Base-by-base conservation (phyloP, 2,888 invertebrate species). In the Parthenolecanium corni region DNA sequence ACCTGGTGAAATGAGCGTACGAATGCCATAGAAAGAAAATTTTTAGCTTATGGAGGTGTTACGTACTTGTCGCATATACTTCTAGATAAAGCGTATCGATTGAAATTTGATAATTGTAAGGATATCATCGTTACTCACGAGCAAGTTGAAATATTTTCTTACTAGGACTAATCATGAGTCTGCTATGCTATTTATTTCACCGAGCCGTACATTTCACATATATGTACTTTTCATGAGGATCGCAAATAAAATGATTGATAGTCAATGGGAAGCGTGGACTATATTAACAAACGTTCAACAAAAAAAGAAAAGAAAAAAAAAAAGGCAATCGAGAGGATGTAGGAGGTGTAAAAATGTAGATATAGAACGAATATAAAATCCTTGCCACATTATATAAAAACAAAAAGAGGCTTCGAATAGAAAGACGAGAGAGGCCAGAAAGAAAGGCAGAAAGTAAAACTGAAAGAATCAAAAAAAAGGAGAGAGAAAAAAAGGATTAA, bases 281-380 rank as follows among this genome's bases (percentile, higher is more conserved):
- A 51, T 49, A 38, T 25, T 49, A 58, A 25, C 47, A 21, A 58
- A 51, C 36, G 31, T 31, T 25, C 25, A 3, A 9, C 42, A 56
- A n/a, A n/a, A n/a, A n/a, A n/a, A n/a, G n/a, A n/a, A n/a, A n/a
- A n/a, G n/a, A n/a, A n/a, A n/a, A n/a, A n/a, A n/a, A n/a, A n/a
- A 11, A 11, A 42, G 38, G 51, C 38, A 40, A 61, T 49, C 23
- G 38, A 61, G 47, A 61, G 51, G 36, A 61, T 61, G 61, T 61
- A 61, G 61, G 61, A 61, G 61, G 61, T 61, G 61, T 61, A 61
- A 61, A 61, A 61, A 61, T 38, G 51, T 21, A 51, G 38, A 49
- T 51, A 51, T 47, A 36, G 49, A 47, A 36, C 38, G 61, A 49
- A 61, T 51, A 38, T 20, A 49, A 49, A 16, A 21, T 31, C 47